Evolutionary conservation across 2,888 invertebrate species (phyloP).

Genomic region (Apotomis turbidana): DNA sequence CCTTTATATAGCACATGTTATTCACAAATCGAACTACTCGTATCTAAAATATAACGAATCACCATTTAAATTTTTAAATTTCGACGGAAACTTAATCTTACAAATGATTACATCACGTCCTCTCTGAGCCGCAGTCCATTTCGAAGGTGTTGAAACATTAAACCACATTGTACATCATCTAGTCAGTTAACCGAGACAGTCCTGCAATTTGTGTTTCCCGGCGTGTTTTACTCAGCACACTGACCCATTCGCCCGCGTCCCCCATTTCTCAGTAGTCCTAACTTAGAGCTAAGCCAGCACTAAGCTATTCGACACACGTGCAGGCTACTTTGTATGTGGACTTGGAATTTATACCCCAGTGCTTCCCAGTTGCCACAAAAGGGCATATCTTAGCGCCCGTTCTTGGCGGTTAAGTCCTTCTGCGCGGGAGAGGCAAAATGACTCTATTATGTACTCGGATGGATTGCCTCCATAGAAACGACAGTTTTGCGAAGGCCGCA

Average conservation of each 20-base stretch:
- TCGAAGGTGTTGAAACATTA: too few relatives aligned
- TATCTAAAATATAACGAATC: too few relatives aligned
- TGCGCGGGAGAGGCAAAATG: background rate
- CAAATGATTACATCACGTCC: too few relatives aligned
- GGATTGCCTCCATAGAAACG: slow-evolving; percentile 15
- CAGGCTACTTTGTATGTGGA: slow-evolving; percentile 37
- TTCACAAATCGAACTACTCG: too few relatives aligned
- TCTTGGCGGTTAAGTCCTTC: background rate
- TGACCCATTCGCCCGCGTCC: background rate
- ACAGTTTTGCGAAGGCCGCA: slow-evolving; percentile 4
- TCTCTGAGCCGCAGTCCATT: too few relatives aligned
- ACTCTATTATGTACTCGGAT: slow-evolving; percentile 20
- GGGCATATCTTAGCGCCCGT: background rate
- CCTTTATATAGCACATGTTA: too few relatives aligned
- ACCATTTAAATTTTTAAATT: too few relatives aligned
- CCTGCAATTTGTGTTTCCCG: too few relatives aligned
- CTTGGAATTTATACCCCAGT: slow-evolving; percentile 34
- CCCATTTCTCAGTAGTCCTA: slow-evolving; percentile 29
- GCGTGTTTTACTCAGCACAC: too few relatives aligned
- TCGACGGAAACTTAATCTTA: too few relatives aligned
- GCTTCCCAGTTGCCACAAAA: background rate
- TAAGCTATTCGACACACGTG: slow-evolving; percentile 39
- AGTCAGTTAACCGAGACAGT: too few relatives aligned
- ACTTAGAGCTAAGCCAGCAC: slow-evolving; percentile 14
- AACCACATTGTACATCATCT: too few relatives aligned